Evolutionary conservation across 2,888 invertebrate species (phyloP).

Genomic region (Terebella lapidaria): DNA sequence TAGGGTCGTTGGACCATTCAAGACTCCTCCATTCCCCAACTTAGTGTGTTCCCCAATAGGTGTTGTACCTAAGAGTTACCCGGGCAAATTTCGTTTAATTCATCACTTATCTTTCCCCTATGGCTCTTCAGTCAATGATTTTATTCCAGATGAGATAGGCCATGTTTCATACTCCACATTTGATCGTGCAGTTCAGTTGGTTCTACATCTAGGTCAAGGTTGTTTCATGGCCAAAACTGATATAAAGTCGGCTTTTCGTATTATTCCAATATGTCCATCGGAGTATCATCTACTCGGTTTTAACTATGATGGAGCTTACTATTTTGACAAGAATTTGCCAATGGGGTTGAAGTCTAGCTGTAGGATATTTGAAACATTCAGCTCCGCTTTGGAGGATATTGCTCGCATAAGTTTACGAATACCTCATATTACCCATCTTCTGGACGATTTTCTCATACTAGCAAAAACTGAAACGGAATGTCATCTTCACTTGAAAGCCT

Average conservation of each 20-base stretch:
- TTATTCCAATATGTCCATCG: neutral
- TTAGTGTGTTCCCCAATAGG: conserved; percentile 9
- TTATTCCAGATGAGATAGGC: neutral
- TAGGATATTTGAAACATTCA: neutral
- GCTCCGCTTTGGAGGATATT: neutral
- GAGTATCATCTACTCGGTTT: neutral
- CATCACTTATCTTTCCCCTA: conserved; percentile 14
- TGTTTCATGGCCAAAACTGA: neutral
- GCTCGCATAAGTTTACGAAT: neutral
- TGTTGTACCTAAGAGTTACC: conserved; percentile 10
- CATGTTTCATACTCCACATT: neutral
- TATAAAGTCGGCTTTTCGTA: neutral
- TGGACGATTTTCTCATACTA: neutral
- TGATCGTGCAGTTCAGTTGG: neutral
- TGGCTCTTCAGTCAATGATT: conserved; percentile 7
- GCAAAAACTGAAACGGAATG: neutral
- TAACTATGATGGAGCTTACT: neutral
- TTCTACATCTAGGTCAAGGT: neutral
- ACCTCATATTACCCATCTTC: neutral
- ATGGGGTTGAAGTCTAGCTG: neutral
- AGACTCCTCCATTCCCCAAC: conserved; percentile 5
- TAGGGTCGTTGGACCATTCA: conserved; percentile 11
- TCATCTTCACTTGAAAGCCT: neutral
- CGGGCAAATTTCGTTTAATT: conserved; percentile 10
- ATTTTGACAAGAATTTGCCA: neutral